Base-by-base conservation (phyloP, 2,888 invertebrate genomes). In the Xanthia icteritia region DNA sequence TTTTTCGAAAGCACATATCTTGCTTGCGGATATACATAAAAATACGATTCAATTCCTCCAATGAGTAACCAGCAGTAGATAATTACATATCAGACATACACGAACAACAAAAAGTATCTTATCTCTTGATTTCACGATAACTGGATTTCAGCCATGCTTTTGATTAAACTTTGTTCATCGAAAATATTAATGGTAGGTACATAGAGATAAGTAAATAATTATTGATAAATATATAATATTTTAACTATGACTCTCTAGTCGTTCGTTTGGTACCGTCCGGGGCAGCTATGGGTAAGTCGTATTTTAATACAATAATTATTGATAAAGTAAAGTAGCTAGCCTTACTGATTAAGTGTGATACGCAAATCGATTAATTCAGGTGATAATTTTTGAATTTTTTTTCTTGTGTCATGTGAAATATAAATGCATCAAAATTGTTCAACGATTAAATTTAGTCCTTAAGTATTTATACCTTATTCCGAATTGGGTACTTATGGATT, bases 211-310 rank as follows among this genome's bases (percentile, higher is more conserved):
- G 81, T 76, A 71, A 80, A 83, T 82, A 89, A 90, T 72, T 89
- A 90, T 75, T 89, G 92, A 92, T 94, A 94, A 93, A 94, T 93
- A 92, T 91, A 89, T 87, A 90, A 90, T 91, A 91, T 90, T 78
- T 83, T 86, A 84, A 87, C 83, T 88, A 86, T 76, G 61, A 61
- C 42, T 83, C 76, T 88, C 88, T 94, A 95, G 95, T 95, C 86
- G 90, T 84, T 85, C 88, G 88, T 81, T 89, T 84, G 93, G 87
- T 91, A 92, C 88, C 89, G 91, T 67, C 83, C 86, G 86, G 90
- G 89, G 88, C 91, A 66, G 91, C 91, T 80, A 94, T 94, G 94
- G 95, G 96, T 96, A 89, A 94, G 96, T 91, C 6, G 13, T 5
- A 64, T 51, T 70, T 63, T 77, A 31, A 13, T 65, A 66, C 15